Conservation (phyloP, 2,797 vertebrate genomes). For the Avahi laniger region DNA sequence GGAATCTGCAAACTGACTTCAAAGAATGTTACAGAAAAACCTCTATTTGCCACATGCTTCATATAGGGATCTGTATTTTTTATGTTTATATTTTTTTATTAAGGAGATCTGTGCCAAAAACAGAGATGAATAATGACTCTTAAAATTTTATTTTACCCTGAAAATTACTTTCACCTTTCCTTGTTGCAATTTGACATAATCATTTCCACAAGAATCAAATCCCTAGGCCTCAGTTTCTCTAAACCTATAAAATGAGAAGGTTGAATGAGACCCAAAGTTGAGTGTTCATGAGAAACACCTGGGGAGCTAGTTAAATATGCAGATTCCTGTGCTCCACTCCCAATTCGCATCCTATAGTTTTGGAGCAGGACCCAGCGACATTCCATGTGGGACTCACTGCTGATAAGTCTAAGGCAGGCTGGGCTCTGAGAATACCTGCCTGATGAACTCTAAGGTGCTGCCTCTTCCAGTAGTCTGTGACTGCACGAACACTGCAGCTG, state of each 20-base stretch:
- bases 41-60: not conserved
- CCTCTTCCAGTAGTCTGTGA: not conserved
- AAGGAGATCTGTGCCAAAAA: not conserved
- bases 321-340: not conserved
- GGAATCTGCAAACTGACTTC: not conserved
- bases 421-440: not conserved
- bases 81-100: slow-evolving; percentile 45
- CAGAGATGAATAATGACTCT: slow-evolving; percentile 59
- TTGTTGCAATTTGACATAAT: slow-evolving; percentile 66
- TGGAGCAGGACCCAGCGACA: not conserved
- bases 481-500: not conserved
- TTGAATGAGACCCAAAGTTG: not conserved
- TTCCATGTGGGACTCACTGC: not conserved
- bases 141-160: slow-evolving; percentile 66
- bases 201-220: slow-evolving; percentile 70
- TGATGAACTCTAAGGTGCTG: not conserved
- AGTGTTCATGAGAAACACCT: slow-evolving; percentile 46
- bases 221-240: slow-evolving; percentile 65
- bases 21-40: not conserved
- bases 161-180: slow-evolving; percentile 72
- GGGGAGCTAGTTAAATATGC: not conserved
- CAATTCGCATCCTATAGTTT: not conserved
- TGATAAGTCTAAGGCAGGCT: not conserved
- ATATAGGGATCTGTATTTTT: slow-evolving; percentile 21
- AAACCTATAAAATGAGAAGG: slow-evolving; percentile 54